Evolutionary conservation across 2,113 vertebrate genomes (phyloP).

Genomic region (Gavialis gangeticus): DNA sequence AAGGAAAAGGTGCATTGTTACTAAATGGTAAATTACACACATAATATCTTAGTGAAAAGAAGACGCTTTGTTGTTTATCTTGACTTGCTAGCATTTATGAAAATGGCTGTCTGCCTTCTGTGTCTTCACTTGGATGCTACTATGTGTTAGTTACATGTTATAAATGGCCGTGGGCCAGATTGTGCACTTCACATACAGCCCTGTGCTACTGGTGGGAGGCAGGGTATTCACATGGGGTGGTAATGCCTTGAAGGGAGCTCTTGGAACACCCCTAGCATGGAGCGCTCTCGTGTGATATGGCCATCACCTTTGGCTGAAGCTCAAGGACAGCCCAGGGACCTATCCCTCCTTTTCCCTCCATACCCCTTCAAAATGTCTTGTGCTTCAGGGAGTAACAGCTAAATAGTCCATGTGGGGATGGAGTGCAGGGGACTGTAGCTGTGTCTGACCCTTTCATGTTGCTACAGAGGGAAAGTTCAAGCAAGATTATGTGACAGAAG

Average conservation of each 20-base stretch:
- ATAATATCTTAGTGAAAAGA: not conserved
- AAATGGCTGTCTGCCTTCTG: not conserved
- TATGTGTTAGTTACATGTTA: not conserved
- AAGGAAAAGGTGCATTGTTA: not conserved
- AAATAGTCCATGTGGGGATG: not conserved
- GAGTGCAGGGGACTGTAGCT: not conserved
- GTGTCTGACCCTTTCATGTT: not conserved
- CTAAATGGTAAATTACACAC: not conserved
- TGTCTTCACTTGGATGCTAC: not conserved
- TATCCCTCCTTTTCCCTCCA: not conserved
- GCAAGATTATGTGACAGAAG: not conserved
- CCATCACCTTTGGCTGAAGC: not conserved
- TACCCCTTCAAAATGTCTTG: fast-evolving
- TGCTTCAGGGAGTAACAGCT: fast-evolving
- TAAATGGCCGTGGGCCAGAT: not conserved
- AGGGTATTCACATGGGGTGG: not conserved
- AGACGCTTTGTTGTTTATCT: not conserved
- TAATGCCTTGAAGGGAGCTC: not conserved
- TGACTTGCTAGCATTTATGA: too few species aligned
- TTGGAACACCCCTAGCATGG: not conserved
- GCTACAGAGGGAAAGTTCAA: not conserved
- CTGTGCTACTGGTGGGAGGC: not conserved
- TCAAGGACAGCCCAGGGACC: not conserved
- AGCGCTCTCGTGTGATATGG: not conserved
- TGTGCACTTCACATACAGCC: not conserved